phyloP scores from a whole-genome alignment of 2,888 invertebrate genomes.

The Magallana nippona region DNA sequence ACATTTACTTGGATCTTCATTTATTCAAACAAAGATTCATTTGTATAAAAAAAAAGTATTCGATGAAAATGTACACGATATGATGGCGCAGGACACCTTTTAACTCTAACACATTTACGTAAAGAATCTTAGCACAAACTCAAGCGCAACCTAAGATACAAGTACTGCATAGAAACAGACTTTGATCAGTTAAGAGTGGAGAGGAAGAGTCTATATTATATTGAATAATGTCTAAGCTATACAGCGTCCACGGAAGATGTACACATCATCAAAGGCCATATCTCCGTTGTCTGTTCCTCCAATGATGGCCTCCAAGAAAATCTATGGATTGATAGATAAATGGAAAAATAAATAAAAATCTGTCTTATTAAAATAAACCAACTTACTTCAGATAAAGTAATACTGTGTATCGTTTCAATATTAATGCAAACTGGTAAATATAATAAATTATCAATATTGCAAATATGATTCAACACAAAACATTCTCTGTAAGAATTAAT shows the following conservation, averaged over 20 bases:
- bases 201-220: background rate
- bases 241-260: conserved; percentile 56
- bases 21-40: conserved; percentile 14
- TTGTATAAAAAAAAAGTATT: conserved; percentile 10
- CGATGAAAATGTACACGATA: conserved; percentile 28
- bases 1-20: background rate
- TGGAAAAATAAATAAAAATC: background rate
- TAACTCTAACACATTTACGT: background rate
- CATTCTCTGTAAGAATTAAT: background rate
- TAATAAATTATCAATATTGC: no score
- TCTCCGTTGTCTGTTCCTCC: conserved; percentile 57
- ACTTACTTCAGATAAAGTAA: no score
- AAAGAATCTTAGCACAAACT: background rate
- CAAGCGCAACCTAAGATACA: background rate
- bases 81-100: background rate
- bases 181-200: background rate
- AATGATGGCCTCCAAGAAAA: conserved; percentile 55
- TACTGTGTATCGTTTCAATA: no score
- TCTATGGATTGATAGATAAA: conserved; percentile 21
- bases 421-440: no score
- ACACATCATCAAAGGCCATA: conserved; percentile 59
- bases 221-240: conserved; percentile 49
- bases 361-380: no score
- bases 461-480: no score
- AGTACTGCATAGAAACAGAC: background rate